A percentile compares a stretch with the other conserved stretches of the same genome.
Conservation (phyloP, 37 sponge, comb jelly and placozoan genomes). For the Trichoplax adhaerens region DNA sequence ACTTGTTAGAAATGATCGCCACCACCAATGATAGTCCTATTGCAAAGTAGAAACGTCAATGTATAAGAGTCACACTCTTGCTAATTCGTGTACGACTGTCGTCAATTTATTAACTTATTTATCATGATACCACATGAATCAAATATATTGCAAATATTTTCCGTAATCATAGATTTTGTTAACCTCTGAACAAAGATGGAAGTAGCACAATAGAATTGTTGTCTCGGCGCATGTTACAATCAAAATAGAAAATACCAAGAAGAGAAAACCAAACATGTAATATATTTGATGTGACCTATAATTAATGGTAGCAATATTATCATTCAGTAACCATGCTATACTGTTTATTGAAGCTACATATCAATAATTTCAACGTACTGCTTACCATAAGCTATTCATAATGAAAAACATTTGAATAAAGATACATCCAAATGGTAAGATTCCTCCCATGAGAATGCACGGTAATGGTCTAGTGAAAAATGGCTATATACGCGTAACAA, state of each 20-base stretch:
- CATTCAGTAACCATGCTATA: background rate
- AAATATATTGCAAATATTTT: background rate
- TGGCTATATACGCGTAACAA: constrained; percentile 1
- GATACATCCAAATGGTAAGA: constrained; percentile 92
- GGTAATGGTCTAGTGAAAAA: constrained; percentile 36
- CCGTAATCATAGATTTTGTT: background rate
- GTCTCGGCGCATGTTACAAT: constrained; percentile 77
- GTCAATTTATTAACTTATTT: background rate
- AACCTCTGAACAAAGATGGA: constrained; percentile 92
- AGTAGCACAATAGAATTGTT: constrained; percentile 88
- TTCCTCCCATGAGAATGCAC: constrained; percentile 86
- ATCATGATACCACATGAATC: background rate
- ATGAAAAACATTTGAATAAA: constrained; percentile 98
- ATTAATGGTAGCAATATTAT: background rate
- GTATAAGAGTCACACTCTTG: background rate
- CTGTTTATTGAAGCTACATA: background rate
- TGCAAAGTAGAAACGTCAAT: background rate
- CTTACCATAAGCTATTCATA: constrained; percentile 93
- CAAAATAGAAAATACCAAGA: constrained; percentile 73
- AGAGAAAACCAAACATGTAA: constrained; percentile 99
- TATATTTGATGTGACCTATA: constrained; percentile 86
- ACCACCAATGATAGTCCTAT: constrained; percentile 98
- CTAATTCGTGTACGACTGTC: background rate
- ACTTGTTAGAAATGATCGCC: constrained; percentile 89
- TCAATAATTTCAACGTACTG: background rate